phyloP scores from a whole-genome alignment of 1,140 invertebrate species.

The Psilanteris sp. region DNA sequence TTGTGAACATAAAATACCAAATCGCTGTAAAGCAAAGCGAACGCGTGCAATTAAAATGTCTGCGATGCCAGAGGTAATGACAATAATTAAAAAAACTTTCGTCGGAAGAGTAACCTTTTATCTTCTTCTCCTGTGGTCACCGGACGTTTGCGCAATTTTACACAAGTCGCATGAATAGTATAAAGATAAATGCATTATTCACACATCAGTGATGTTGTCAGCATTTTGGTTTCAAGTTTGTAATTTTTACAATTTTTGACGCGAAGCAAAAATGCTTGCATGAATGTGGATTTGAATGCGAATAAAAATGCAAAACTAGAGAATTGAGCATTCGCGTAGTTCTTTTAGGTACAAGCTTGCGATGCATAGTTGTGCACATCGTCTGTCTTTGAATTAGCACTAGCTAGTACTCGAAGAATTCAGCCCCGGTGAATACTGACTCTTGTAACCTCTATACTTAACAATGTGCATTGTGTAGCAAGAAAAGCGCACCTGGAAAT shows the following conservation, averaged over 20 bases:
- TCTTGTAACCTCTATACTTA: constrained; percentile 65
- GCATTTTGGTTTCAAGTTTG: no score
- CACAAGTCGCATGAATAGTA: constrained; percentile 8
- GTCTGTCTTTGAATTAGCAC: constrained; percentile 63
- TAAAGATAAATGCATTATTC: constrained; percentile 18
- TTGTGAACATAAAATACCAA: constrained; percentile 2
- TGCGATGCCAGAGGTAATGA: constrained; percentile 5
- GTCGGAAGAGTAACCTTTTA: constrained; percentile 13
- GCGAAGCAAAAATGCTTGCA: no score
- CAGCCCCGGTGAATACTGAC: constrained; percentile 56
- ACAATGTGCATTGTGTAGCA: constrained; percentile 65
- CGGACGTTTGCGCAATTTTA: constrained; percentile 6
- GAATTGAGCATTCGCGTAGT: constrained; percentile 25
- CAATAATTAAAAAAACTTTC: constrained; percentile 40
- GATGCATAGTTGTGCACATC: constrained; percentile 26
- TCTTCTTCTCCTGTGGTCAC: constrained; percentile 1
- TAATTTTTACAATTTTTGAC: no score
- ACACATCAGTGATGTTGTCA: constrained; percentile 14
- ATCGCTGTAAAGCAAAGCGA: not conserved
- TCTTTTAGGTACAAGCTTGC: constrained; percentile 21
- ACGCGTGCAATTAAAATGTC: constrained; percentile 28
- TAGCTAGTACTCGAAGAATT: constrained; percentile 62
- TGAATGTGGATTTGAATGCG: constrained; percentile 30
- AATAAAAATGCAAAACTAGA: constrained; percentile 22
- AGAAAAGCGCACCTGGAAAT: constrained; percentile 64